These are phyloP conservation scores for Cataglyphis altisquamis DNA, from an alignment of 2,888 invertebrate genomes.

Conservation along the genomic window DNA sequence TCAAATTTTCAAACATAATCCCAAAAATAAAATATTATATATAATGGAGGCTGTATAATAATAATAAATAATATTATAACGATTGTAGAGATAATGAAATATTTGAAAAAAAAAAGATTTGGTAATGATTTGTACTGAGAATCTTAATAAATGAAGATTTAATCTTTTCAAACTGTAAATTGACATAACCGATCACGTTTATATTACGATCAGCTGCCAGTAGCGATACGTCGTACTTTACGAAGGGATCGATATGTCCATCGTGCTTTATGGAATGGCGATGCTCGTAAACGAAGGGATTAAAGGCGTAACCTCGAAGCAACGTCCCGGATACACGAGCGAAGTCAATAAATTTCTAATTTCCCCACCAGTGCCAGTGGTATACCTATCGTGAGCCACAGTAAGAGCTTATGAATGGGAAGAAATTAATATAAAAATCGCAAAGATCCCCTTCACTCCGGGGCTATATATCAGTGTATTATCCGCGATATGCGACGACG, in stretches of 20 bases:
- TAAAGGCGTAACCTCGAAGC: slow-evolving; percentile 60
- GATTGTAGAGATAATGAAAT: not conserved
- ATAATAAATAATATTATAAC: not conserved
- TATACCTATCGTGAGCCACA: slow-evolving; percentile 44
- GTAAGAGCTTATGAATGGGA: slow-evolving; percentile 56
- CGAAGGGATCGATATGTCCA: slow-evolving; percentile 36
- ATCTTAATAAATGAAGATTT: not conserved
- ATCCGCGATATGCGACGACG: slow-evolving; percentile 52
- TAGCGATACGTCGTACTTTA: slow-evolving; percentile 45
- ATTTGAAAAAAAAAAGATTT: not conserved
- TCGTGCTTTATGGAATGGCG: slow-evolving; percentile 58
- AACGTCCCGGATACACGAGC: slow-evolving; percentile 45
- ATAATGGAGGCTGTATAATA: not conserved
- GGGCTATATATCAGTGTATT: slow-evolving; percentile 65
- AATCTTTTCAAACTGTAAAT: slow-evolving; percentile 16
- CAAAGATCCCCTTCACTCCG: slow-evolving; percentile 24
- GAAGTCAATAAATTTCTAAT: slow-evolving; percentile 74
- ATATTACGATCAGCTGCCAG: slow-evolving; percentile 33
- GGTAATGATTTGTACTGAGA: not conserved
- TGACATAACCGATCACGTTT: slow-evolving; percentile 17
- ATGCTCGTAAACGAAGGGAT: slow-evolving; percentile 65
- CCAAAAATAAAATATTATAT: slow-evolving; percentile 9
- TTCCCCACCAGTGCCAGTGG: slow-evolving; percentile 62
- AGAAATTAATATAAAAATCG: slow-evolving; percentile 72
- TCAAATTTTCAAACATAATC: not conserved